phyloP scores from a whole-genome alignment of 2,888 invertebrate genomes.

The Apodemia hepburni region DNA sequence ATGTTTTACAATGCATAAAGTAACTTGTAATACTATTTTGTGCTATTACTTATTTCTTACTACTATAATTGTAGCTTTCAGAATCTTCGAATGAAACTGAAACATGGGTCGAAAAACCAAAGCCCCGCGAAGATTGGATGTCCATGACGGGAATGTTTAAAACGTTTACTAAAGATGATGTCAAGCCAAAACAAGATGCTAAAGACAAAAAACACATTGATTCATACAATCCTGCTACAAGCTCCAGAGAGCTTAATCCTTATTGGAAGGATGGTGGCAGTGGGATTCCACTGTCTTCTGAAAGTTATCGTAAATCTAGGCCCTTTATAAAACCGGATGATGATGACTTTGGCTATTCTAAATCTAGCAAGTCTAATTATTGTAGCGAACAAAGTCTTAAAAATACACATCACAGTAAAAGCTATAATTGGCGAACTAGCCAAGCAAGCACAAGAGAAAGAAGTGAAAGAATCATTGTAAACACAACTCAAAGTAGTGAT shows the following conservation, averaged over 20 bases:
- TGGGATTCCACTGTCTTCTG: slow-evolving; percentile 84
- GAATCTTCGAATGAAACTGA: slow-evolving; percentile 45
- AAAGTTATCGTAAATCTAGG: slow-evolving; percentile 54
- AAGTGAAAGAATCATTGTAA: slow-evolving; percentile 10
- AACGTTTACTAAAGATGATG: slow-evolving; percentile 67
- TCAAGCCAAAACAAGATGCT: slow-evolving; percentile 69
- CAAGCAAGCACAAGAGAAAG: slow-evolving; percentile 23
- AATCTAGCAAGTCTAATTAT: slow-evolving; percentile 28
- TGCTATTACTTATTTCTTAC: background rate
- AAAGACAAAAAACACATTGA: slow-evolving; percentile 76
- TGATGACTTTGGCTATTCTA: slow-evolving; percentile 49
- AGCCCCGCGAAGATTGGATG: slow-evolving; percentile 89
- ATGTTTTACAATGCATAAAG: slow-evolving; percentile 36
- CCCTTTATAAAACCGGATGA: slow-evolving; percentile 61
- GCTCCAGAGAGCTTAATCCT: slow-evolving; percentile 91
- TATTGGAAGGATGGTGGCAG: slow-evolving; percentile 95
- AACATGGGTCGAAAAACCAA: slow-evolving; percentile 82
- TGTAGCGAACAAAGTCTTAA: slow-evolving; percentile 28
- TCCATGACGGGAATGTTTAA: slow-evolving; percentile 78
- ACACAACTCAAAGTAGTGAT: background rate
- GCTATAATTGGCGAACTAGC: slow-evolving; percentile 34
- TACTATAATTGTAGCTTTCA: background rate
- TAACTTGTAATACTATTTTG: background rate
- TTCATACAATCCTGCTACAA: slow-evolving; percentile 85
- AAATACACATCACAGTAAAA: slow-evolving; percentile 20